Evolutionary conservation across 2,797 vertebrate genomes (phyloP).

Genomic region (Muscicapa striata): DNA sequence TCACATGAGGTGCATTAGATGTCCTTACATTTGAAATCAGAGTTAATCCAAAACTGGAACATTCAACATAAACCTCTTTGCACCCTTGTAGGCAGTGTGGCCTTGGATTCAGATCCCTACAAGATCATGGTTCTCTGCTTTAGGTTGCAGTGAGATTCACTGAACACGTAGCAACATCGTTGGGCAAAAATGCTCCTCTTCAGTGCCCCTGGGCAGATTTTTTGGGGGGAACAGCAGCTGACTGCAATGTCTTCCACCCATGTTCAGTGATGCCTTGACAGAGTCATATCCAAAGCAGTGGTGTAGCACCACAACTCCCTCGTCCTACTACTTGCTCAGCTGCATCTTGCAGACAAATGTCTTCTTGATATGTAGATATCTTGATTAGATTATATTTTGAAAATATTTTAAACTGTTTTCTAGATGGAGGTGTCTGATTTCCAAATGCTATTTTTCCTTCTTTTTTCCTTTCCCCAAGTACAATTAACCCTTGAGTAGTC

Average conservation of each 20-base stretch:
- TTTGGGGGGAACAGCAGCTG: accelerated
- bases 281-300: neutral
- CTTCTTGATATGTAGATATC: neutral
- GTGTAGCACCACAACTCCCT: neutral
- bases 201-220: neutral
- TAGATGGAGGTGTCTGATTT: neutral
- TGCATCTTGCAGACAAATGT: neutral
- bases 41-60: constrained; percentile 5
- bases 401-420: neutral
- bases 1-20: constrained; percentile 30
- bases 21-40: neutral
- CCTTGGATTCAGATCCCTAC: neutral
- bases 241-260: neutral
- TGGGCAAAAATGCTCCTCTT: neutral
- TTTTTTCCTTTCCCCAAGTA: neutral
- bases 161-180: neutral
- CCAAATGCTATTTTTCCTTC: neutral
- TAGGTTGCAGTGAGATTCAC: neutral
- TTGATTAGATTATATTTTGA: neutral
- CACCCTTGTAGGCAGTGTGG: neutral
- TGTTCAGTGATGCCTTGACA: neutral
- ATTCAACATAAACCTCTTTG: neutral
- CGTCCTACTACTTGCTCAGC: neutral
- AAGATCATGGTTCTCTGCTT: neutral
- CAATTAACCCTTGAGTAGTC: neutral